These are phyloP conservation scores for Congeria kusceri DNA, from an alignment of 2,888 invertebrate genomes.

Conservation along the genomic window DNA sequence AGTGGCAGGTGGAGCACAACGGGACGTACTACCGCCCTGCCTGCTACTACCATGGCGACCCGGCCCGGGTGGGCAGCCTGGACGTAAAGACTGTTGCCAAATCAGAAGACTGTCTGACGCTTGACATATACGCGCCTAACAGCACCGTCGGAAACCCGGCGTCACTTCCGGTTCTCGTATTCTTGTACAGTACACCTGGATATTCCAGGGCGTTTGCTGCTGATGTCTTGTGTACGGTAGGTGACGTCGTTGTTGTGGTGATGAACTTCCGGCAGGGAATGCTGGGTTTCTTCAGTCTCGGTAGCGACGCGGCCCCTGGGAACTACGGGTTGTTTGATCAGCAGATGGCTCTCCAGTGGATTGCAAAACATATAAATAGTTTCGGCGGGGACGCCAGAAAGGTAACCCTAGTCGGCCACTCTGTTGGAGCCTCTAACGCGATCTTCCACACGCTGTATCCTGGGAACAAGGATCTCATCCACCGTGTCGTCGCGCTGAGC, in stretches of 20 bases:
- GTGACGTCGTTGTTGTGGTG: slow-evolving; percentile 86
- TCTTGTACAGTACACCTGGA: slow-evolving; percentile 86
- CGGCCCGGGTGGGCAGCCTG: too few relatives aligned
- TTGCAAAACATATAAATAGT: slow-evolving; percentile 90
- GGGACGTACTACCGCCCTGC: slow-evolving; percentile 24
- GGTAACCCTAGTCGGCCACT: slow-evolving; percentile 92
- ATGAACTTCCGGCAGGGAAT: slow-evolving; percentile 86
- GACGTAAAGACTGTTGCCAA: too few relatives aligned
- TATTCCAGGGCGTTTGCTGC: slow-evolving; percentile 82
- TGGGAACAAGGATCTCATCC: slow-evolving; percentile 33
- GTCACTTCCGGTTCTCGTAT: slow-evolving; percentile 86
- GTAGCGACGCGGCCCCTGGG: slow-evolving; percentile 86
- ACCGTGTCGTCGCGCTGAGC: slow-evolving; percentile 47
- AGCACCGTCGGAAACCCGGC: neutral
- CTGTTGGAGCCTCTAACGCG: slow-evolving; percentile 86
- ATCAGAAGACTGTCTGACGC: slow-evolving; percentile 38
- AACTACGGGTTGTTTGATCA: slow-evolving; percentile 86
- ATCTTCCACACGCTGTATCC: slow-evolving; percentile 51
- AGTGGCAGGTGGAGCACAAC: slow-evolving; percentile 40
- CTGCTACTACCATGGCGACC: too few relatives aligned
- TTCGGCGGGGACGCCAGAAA: slow-evolving; percentile 92
- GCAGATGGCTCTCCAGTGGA: slow-evolving; percentile 84
- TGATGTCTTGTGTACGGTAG: slow-evolving; percentile 66
- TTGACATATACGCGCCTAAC: slow-evolving; percentile 48
- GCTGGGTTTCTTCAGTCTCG: slow-evolving; percentile 86